Percentiles rank a stretch among this genome's conserved stretches.
These are phyloP conservation scores for Lasioglossum calceatum DNA, from an alignment of 2,888 invertebrate species.

Conservation along the genomic window DNA sequence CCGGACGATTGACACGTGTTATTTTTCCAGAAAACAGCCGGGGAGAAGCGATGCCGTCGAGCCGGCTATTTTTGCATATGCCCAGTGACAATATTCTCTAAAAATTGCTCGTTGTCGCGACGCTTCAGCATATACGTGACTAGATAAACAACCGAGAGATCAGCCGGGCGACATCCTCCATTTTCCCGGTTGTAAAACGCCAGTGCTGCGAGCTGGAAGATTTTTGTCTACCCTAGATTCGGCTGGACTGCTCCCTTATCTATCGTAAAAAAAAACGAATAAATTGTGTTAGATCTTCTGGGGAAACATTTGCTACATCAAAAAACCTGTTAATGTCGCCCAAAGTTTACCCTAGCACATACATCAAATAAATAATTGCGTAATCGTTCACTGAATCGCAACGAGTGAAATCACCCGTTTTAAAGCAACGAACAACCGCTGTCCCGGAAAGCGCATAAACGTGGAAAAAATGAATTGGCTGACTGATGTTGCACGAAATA, in stretches of 20 bases:
- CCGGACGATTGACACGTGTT: background rate
- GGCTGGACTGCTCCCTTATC: background rate
- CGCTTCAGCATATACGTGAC: background rate
- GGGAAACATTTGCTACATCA: background rate
- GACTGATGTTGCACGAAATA: slow-evolving; percentile 9
- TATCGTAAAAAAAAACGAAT: background rate
- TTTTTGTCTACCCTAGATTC: background rate
- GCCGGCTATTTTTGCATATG: background rate
- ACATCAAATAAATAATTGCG: background rate
- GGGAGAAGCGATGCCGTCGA: background rate
- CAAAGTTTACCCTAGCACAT: background rate
- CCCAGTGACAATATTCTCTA: background rate
- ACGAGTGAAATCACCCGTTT: background rate
- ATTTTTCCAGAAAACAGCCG: background rate
- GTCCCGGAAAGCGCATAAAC: background rate
- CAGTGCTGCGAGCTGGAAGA: background rate
- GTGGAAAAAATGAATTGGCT: slow-evolving; percentile 1
- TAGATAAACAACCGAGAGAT: background rate
- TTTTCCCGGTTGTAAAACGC: slow-evolving; percentile 3
- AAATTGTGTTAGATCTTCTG: background rate
- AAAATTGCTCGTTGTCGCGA: slow-evolving; percentile 7
- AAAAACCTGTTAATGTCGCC: background rate
- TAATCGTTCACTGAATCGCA: background rate
- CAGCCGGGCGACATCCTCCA: background rate
- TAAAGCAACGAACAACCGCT: background rate